Conservation (phyloP, 1,140 invertebrate species). For the Drosophila malerkotliana region DNA sequence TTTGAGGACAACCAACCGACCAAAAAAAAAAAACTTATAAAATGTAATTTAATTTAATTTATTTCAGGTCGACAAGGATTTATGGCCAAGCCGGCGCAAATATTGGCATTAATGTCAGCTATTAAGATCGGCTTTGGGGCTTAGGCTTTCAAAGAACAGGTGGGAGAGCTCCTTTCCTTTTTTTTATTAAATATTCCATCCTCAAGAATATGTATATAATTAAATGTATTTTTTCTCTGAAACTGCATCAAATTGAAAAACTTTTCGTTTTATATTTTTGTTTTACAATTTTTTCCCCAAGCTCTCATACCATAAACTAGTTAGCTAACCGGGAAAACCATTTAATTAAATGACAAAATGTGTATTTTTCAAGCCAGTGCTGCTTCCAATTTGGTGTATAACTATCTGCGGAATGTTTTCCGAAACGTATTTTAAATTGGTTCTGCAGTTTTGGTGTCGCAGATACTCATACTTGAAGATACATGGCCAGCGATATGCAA, state of each 20-base stretch:
- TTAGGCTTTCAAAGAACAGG: slow-evolving; percentile 12
- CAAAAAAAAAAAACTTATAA: slow-evolving; percentile 42
- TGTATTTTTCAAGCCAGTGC: slow-evolving; percentile 40
- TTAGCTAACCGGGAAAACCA: slow-evolving; percentile 48
- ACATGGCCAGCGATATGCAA: slow-evolving; percentile 76
- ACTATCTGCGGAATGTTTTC: slow-evolving; percentile 52
- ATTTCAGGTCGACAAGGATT: slow-evolving; percentile 59
- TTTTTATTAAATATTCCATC: too few relatives aligned
- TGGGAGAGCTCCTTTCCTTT: neutral
- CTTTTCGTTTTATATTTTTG: neutral
- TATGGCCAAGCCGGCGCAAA: slow-evolving; percentile 51
- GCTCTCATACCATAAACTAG: slow-evolving; percentile 39
- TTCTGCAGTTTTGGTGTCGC: slow-evolving; percentile 70
- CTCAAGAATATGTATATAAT: too few relatives aligned
- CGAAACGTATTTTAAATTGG: slow-evolving; percentile 70
- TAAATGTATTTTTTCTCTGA: too few relatives aligned
- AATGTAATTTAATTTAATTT: slow-evolving; percentile 74
- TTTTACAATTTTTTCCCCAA: slow-evolving; percentile 3
- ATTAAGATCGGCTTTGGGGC: slow-evolving; percentile 47
- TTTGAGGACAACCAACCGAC: slow-evolving; percentile 9
- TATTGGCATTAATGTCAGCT: slow-evolving; percentile 66
- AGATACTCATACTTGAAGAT: slow-evolving; percentile 79
- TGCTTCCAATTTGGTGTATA: slow-evolving; percentile 64
- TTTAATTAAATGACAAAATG: slow-evolving; percentile 65
- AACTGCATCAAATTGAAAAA: slow-evolving; percentile 50